phyloP scores from a whole-genome alignment of 2,113 vertebrate genomes.

The Chlamydotis undulata region DNA sequence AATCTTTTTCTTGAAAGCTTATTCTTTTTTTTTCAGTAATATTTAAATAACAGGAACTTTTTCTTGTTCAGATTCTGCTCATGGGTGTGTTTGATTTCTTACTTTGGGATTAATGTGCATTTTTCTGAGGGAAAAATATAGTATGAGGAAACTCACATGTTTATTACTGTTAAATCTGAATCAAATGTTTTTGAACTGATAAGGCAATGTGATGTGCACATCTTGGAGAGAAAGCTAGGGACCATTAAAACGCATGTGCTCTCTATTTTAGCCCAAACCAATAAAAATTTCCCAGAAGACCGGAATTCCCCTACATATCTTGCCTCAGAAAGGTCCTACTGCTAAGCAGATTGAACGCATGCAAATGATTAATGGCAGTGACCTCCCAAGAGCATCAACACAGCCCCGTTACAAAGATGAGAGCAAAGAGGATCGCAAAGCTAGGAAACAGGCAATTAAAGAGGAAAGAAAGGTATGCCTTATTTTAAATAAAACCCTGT shows the following conservation, averaged over 20 bases:
- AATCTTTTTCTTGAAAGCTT: neutral
- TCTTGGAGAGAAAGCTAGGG: neutral
- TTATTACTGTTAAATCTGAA: neutral
- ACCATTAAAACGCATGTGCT: neutral
- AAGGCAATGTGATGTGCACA: neutral
- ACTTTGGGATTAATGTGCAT: neutral
- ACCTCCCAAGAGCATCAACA: constrained; percentile 84
- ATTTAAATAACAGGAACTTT: neutral
- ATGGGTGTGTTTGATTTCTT: neutral
- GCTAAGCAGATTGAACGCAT: constrained; percentile 87
- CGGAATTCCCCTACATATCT: constrained; percentile 87
- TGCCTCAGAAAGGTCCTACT: constrained; percentile 82
- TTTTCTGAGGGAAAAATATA: neutral
- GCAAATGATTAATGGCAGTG: constrained; percentile 86
- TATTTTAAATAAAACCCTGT: neutral
- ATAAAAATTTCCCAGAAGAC: constrained; percentile 89
- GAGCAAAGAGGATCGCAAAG: constrained; percentile 83
- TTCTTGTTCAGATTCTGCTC: neutral
- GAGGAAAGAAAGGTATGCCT: constrained; percentile 86
- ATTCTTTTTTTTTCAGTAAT: neutral
- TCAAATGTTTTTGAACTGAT: neutral
- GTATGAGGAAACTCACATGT: neutral
- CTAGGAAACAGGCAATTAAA: constrained; percentile 88
- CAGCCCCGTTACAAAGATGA: constrained; percentile 82
- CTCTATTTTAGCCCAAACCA: constrained; percentile 77